phyloP scores from a whole-genome alignment of 2,797 vertebrate genomes.

The Galagoides demidoff region DNA sequence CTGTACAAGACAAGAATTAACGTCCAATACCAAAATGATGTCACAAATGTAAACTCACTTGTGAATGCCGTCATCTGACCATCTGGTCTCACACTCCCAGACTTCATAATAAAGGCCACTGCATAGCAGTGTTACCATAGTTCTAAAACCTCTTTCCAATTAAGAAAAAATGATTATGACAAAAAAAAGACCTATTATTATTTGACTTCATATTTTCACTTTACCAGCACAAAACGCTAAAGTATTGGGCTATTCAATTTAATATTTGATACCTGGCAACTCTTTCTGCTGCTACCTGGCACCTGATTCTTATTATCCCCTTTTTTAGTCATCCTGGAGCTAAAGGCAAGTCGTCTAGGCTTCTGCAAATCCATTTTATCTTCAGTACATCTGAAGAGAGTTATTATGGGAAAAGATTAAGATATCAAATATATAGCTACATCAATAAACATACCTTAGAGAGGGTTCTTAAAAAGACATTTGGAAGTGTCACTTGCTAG shows the following conservation, averaged over 20 bases:
- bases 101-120: not conserved
- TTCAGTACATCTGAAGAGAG: not conserved
- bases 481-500: not conserved
- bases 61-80: not conserved
- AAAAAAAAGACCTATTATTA: slow-evolving; percentile 9
- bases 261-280: not conserved
- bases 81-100: not conserved
- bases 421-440: not conserved
- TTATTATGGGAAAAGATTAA: not conserved
- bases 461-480: not conserved
- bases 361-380: slow-evolving; percentile 30
- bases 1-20: not conserved
- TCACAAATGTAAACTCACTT: not conserved
- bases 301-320: not conserved
- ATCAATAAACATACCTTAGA: not conserved
- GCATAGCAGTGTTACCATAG: not conserved
- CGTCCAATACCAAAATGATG: not conserved
- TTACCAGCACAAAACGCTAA: slow-evolving; percentile 17
- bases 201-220: slow-evolving; percentile 35
- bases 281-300: not conserved
- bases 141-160: slow-evolving; percentile 37
- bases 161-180: slow-evolving; percentile 15
- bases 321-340: not conserved
- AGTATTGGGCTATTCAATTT: not conserved
- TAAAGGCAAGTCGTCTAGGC: not conserved